Evolutionary conservation across 2,113 vertebrate species (phyloP).

Genomic region (Zosterops pallidus): DNA sequence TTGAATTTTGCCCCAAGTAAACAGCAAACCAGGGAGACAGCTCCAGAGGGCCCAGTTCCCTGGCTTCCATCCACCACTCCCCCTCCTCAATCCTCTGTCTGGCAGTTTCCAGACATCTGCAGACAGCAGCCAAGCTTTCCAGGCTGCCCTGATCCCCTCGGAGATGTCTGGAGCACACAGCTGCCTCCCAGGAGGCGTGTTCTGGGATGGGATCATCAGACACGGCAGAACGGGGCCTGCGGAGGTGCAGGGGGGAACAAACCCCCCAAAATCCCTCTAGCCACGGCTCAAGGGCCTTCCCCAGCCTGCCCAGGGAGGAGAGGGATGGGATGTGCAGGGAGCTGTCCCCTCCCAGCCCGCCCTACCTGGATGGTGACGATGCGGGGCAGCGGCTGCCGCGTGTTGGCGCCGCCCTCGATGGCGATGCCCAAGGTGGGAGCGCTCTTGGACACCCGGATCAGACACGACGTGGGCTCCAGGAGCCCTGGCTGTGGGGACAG

Average conservation of each 20-base stretch:
- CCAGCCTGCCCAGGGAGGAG: not conserved
- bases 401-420: slow-evolving; percentile 97
- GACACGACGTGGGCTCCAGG: slow-evolving; percentile 87
- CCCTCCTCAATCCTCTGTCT: not conserved
- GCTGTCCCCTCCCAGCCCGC: not conserved
- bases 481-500: slow-evolving; percentile 83
- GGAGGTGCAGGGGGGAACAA: not conserved
- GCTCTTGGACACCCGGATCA: slow-evolving; percentile 90
- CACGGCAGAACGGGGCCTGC: fast-evolving
- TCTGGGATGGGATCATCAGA: not conserved
- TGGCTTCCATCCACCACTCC: not conserved
- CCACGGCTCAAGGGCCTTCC: not conserved
- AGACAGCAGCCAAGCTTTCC: not conserved
- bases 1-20: slow-evolving; percentile 19
- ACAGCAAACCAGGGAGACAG: not conserved
- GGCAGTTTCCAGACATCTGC: not conserved
- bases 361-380: slow-evolving; percentile 97
- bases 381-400: slow-evolving; percentile 92
- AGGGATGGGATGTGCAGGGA: fast-evolving
- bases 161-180: not conserved
- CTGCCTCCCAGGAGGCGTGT: not conserved
- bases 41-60: not conserved
- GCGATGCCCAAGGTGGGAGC: slow-evolving; percentile 93
- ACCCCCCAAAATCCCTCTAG: not conserved
- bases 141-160: not conserved